These are phyloP conservation scores for Cryptotermes secundus DNA, from an alignment of 1,140 invertebrate genomes.

Conservation along the genomic window DNA sequence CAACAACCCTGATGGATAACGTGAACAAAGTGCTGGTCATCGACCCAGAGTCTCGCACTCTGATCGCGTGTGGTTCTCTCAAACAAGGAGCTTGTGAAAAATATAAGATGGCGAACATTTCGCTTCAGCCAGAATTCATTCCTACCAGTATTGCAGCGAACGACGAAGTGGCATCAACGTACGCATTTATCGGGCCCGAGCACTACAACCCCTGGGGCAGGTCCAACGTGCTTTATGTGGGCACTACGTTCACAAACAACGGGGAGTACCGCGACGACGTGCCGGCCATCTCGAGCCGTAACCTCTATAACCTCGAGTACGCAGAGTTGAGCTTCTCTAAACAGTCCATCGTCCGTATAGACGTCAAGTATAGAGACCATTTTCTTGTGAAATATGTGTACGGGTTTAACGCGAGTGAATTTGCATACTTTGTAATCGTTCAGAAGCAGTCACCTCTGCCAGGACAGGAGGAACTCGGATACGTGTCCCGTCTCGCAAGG, in stretches of 20 bases:
- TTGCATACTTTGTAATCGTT: conserved; percentile 93
- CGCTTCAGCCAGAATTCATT: conserved; percentile 69
- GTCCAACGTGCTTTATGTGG: conserved; percentile 87
- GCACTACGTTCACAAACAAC: conserved; percentile 89
- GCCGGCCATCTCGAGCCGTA: conserved; percentile 86
- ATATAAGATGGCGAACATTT: conserved; percentile 81
- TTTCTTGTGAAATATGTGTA: conserved; percentile 94
- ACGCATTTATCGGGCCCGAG: conserved; percentile 91
- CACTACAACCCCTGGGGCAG: conserved; percentile 73
- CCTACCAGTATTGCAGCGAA: conserved; percentile 84
- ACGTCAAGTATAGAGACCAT: conserved; percentile 92
- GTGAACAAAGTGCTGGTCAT: conserved; percentile 91
- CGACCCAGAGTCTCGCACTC: conserved; percentile 72
- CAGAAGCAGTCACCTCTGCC: conserved; percentile 89
- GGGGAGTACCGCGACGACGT: conserved; percentile 93
- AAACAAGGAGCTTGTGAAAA: conserved; percentile 85
- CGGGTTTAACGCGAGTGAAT: conserved; percentile 91
- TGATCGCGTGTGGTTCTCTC: conserved; percentile 87
- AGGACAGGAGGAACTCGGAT: conserved; percentile 83
- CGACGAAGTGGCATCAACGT: conserved; percentile 86
- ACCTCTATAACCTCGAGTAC: conserved; percentile 73
- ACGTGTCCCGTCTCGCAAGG: conserved; percentile 83
- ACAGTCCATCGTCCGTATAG: conserved; percentile 84
- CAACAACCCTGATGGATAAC: conserved; percentile 73
- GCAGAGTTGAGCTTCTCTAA: conserved; percentile 83